Evolutionary conservation across 2,113 vertebrate species (phyloP), one percentile per base, ranked within the genome.

Genomic region (Malurus melanocephalus): DNA sequence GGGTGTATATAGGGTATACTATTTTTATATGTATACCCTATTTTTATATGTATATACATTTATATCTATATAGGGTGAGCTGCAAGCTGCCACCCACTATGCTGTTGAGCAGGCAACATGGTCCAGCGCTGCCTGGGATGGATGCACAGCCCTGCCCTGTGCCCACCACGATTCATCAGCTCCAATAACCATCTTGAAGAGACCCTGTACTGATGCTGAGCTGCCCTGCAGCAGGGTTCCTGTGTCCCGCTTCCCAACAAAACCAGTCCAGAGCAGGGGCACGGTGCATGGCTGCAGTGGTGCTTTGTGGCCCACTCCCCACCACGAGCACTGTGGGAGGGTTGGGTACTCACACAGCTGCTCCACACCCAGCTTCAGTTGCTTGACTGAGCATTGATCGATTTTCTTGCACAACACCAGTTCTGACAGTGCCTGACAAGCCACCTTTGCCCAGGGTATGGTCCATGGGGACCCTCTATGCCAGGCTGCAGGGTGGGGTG

Each of bases 261-360:
- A 81, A 48, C 35, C 40, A 30, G 23, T 13, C 46, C 28, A 66
- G 46, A 10, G n/a, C 2, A 1, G 45, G 48, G 16, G 10, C 22
- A 38, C 1, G 19, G 21, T 23, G 10, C 56, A 18, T 0, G 0
- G 53, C 30, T 61, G 42, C 46, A 48, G n/a, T 0, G 1, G n/a
- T 65, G 56, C 27, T 43, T 86, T 1, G 1, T 23, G 16, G 32
- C 26, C 59, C 5, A 0, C 13, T 59, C 22, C 32, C 28, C 52
- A 33, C 16, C 52, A 17, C 0, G 0, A 45, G 60, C 56, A 48
- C 9, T 1, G 3, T 33, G 1, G 35, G 33, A 84, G 20, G 26
- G n/a, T 0, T 30, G 40, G 51, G 42, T 4, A 1, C 27, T 68
- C 3, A 0, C 2, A 1, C 38, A 43, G 24, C 51, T 52, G n/a